phyloP scores from a whole-genome alignment of 1,140 invertebrate genomes.

The Drosophila sp. region DNA sequence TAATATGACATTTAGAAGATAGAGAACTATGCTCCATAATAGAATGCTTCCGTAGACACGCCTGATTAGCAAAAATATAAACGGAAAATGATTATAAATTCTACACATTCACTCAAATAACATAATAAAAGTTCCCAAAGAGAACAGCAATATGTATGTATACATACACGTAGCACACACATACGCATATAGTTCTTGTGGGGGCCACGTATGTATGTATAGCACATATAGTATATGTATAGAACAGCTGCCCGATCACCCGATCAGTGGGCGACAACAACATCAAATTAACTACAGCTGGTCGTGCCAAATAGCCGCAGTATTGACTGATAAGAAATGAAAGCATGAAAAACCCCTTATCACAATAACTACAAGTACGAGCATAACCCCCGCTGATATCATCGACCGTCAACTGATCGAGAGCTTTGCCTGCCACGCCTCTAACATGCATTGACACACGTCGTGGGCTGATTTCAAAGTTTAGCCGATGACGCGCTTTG shows the following conservation, averaged over 20 bases:
- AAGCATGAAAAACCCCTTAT: conserved; percentile 11
- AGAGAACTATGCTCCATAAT: conserved; percentile 6
- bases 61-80: conserved; percentile 19
- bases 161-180: background rate
- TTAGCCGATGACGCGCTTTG: conserved; percentile 41
- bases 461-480: conserved; percentile 33
- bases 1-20: conserved; percentile 9
- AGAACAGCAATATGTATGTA: background rate
- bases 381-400: background rate
- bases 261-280: conserved; percentile 21
- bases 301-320: conserved; percentile 7
- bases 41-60: conserved; percentile 23
- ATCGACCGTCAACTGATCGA: conserved; percentile 1
- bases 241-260: conserved; percentile 42
- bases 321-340: conserved; percentile 37
- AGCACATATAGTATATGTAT: conserved; percentile 9
- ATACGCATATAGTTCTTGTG: background rate
- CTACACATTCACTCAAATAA: conserved; percentile 6
- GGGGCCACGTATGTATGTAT: background rate
- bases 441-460: conserved; percentile 37
- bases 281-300: conserved; percentile 30
- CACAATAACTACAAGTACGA: conserved; percentile 16
- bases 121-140: conserved; percentile 9
- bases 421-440: conserved; percentile 34
- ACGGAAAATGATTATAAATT: conserved; percentile 27